Base-by-base conservation (phyloP, 2,888 invertebrate species). In the Machimus atricapillus region DNA sequence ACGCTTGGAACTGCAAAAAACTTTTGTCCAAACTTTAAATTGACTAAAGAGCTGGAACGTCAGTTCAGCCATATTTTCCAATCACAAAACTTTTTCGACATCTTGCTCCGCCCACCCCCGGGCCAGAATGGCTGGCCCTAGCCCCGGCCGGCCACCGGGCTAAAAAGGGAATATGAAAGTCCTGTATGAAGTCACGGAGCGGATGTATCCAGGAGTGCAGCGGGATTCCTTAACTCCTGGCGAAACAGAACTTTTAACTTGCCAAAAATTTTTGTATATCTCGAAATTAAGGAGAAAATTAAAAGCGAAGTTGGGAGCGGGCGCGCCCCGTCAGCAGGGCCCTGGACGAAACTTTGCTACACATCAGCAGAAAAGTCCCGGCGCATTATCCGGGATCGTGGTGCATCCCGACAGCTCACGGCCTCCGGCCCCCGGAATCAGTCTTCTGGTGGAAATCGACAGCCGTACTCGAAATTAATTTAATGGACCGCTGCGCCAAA, bases 11-110 rank as follows among this genome's bases (percentile, higher is more conserved):
- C 56, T 58, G 37, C 82, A 85, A 85, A 85, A 79, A 85, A 85
- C 85, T 85, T 73, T 74, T 46, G 43, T 85, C 43, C 40, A 85
- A 85, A 85, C 85, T 85, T 85, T 85, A 85, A 85, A 85, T 85
- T 85, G 85, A 85, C 85, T 85, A 85, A 73, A 73, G 85, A 85
- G 85, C 85, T 85, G 46, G 74, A 85, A 85, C 74, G 85, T 85
- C 85, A 85, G 85, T 74, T 85, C 85, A 85, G 74, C 85, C 85
- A 85, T 85, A 85, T 85, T 85, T 85, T 85, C 85, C 85, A 85
- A 85, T 85, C 85, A 85, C 85, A 85, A 85, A 85, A 85, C 85
- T 85, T 85, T 83, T 66, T 83, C 83, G 83, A 83, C 83, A 83
- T 83, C 40, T 73, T 73, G 31, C 74, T 74, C 74, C 52, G 27